Evolutionary conservation across 1,140 invertebrate genomes (phyloP), one percentile per base, ranked within the genome.

Genomic region (Bombus superbus): DNA sequence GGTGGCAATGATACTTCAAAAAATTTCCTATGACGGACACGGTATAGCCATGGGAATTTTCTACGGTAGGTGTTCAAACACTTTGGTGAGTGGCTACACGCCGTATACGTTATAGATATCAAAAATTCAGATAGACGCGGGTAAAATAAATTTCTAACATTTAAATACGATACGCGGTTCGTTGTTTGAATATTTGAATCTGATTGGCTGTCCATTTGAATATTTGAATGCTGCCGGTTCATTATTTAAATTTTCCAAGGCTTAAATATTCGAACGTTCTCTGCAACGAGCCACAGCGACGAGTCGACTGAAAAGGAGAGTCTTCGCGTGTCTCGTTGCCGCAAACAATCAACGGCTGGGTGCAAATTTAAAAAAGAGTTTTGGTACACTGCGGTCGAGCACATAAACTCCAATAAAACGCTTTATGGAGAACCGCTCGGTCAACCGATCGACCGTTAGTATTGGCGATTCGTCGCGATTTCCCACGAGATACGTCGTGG

Each of bases 391-490:
- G 66, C 80, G 57, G 66, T 42, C 68, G 57, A 85, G 72, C 57
- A 44, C 86, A 78, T 85, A 86, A 82, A 89, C 88, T 86, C 74
- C 80, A 86, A 86, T 86, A 83, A 89, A 86, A 44, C 88, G 77
- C 66, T 83, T 83, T 81, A 86, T 83, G 81, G 76, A 83, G 73
- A 87, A 75, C 66, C 81, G 73, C 57, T 81, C 79, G 80, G 72
- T 62, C 74, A 38, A 32, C 64, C 68, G 87, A 88, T 83, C 77
- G 81, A 78, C 68, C 78, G 64, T 85, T 72, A 68, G 57, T 84
- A 89, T 87, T 78, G 81, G 53, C 85, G 85, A 90, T 90, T 89
- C 85, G 78, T 77, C 57, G 85, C 89, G 81, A 90, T 90, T 90
- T 90, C 89, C 89, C 89, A 90, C 88, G 86, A 86, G 86, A 81